Evolutionary conservation across 1,140 invertebrate genomes (phyloP).

Genomic region (Pseudomyrmex concolor): DNA sequence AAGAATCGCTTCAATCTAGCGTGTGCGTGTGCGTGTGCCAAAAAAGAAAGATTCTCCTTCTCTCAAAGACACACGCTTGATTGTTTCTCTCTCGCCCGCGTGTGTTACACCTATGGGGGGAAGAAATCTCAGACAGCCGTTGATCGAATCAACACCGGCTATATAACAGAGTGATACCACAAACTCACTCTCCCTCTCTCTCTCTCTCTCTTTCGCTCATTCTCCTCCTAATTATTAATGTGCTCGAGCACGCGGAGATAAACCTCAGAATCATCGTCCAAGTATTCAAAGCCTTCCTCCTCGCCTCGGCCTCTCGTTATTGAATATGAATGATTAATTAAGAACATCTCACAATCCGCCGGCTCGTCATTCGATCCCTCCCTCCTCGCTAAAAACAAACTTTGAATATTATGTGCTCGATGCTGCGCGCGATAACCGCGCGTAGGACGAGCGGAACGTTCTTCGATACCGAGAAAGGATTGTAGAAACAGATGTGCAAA

Average conservation of each 20-base stretch:
- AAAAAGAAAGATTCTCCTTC: conserved; percentile 44
- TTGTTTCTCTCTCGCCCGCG: conserved; percentile 65
- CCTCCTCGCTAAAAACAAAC: conserved; percentile 65
- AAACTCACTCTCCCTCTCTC: conserved; percentile 46
- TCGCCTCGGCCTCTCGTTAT: conserved; percentile 72
- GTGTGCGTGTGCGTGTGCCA: neutral
- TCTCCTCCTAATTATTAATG: conserved; percentile 76
- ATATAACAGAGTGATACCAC: conserved; percentile 70
- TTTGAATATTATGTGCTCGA: conserved; percentile 41
- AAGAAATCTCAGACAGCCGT: conserved; percentile 64
- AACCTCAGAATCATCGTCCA: conserved; percentile 77
- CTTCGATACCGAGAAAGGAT: conserved; percentile 26
- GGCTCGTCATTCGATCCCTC: conserved; percentile 56
- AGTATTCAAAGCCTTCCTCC: conserved; percentile 66
- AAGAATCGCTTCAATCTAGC: conserved; percentile 53
- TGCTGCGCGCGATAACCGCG: conserved; percentile 6
- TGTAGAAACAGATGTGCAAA: conserved; percentile 14
- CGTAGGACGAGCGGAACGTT: conserved; percentile 21
- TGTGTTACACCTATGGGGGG: conserved; percentile 55
- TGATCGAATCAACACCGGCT: conserved; percentile 74
- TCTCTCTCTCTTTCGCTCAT: conserved; percentile 27
- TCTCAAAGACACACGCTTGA: conserved; percentile 54
- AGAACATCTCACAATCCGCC: conserved; percentile 74
- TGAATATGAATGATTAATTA: conserved; percentile 80
- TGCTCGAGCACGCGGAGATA: conserved; percentile 74